Conservation (phyloP, 2,888 invertebrate species). For the Scaptodrosophila latifasciaeformis region DNA sequence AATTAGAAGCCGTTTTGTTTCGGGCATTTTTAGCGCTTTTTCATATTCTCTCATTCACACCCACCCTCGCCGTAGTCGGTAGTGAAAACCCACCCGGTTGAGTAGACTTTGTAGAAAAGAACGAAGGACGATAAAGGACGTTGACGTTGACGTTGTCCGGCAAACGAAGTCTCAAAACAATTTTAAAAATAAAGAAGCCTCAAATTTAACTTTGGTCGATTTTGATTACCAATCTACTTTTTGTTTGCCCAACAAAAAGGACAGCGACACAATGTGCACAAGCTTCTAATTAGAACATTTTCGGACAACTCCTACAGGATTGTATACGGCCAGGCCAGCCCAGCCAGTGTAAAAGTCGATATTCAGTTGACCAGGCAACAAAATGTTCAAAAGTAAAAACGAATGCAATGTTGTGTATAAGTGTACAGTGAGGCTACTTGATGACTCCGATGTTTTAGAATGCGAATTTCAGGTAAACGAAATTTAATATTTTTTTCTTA, state of each 20-base stretch:
- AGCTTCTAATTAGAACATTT: neutral
- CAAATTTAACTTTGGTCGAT: no score
- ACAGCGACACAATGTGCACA: neutral
- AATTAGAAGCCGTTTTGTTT: no score
- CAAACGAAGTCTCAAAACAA: conserved; percentile 37
- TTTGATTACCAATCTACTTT: neutral
- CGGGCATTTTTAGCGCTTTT: no score
- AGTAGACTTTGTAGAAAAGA: conserved; percentile 39
- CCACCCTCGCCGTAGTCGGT: no score
- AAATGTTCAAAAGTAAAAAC: conserved; percentile 78
- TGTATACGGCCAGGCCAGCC: no score
- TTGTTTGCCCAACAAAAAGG: neutral
- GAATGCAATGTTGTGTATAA: conserved; percentile 87
- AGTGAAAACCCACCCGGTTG: no score
- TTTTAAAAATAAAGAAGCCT: conserved; percentile 24
- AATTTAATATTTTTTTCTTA: neutral
- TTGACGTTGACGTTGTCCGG: conserved; percentile 59
- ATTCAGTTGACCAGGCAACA: conserved; percentile 19
- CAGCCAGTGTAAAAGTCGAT: conserved; percentile 40
- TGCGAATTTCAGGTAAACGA: conserved; percentile 87
- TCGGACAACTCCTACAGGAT: neutral
- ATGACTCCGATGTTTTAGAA: conserved; percentile 93
- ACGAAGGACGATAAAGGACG: conserved; percentile 66
- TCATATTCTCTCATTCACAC: no score
- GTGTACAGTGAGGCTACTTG: conserved; percentile 91